Percentiles rank a stretch among this genome's conserved stretches.
phyloP scores from a whole-genome alignment of 2,888 invertebrate species.

The Pyrgus malvae region DNA sequence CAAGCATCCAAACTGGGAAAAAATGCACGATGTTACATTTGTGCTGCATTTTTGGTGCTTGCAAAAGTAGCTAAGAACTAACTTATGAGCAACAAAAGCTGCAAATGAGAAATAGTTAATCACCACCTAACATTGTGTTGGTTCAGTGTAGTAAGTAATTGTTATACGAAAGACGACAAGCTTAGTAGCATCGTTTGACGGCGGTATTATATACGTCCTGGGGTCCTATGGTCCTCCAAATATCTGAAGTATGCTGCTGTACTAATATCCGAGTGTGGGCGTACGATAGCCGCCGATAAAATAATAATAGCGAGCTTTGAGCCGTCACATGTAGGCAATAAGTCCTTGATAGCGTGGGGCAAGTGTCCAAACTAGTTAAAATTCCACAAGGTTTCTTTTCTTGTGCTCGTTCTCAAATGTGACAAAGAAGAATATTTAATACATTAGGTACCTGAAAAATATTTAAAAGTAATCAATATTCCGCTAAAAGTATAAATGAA shows the following conservation, averaged over 20 bases:
- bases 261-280: conserved; percentile 76
- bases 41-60: no score
- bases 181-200: neutral
- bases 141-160: no score
- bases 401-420: no score
- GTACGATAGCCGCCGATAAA: conserved; percentile 76
- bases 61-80: no score
- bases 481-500: no score
- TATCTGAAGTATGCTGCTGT: conserved; percentile 74
- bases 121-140: no score
- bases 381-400: conserved; percentile 61
- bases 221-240: conserved; percentile 65
- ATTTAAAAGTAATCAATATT: no score
- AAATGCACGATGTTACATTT: conserved; percentile 62
- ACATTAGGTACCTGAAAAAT: no score
- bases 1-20: conserved; percentile 70
- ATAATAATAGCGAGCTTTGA: conserved; percentile 80
- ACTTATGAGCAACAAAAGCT: no score
- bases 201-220: neutral
- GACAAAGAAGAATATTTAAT: no score
- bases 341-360: conserved; percentile 72
- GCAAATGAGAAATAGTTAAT: no score
- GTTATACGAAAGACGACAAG: neutral
- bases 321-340: conserved; percentile 80
- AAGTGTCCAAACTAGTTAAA: conserved; percentile 71